phyloP scores from a whole-genome alignment of 2,888 invertebrate species.

The Diloba caeruleocephala region DNA sequence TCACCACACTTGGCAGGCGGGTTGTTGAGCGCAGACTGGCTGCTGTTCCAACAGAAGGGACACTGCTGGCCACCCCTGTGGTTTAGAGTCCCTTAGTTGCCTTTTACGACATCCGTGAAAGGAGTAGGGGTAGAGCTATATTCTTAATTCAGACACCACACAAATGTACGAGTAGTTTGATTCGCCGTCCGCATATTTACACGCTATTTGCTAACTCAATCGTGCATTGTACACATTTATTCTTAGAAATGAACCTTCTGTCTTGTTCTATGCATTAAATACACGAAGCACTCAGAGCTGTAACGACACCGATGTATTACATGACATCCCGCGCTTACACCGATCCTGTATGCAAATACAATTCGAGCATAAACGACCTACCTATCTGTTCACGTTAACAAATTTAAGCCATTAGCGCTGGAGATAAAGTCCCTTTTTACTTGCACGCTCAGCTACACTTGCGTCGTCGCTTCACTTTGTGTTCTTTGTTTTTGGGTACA shows the following conservation, averaged over 20 bases:
- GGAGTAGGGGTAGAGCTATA: too few species aligned
- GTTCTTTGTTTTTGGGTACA: constrained; percentile 22
- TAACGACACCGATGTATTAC: constrained; percentile 20
- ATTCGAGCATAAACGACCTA: constrained; percentile 4
- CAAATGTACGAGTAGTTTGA: too few species aligned
- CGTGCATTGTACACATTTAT: not conserved
- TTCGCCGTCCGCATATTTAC: not conserved
- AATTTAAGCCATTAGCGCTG: constrained; percentile 32
- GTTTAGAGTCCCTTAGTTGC: too few species aligned
- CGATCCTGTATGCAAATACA: constrained; percentile 32
- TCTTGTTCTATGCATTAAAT: not conserved
- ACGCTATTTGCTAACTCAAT: not conserved
- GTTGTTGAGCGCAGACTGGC: too few species aligned
- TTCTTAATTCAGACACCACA: too few species aligned
- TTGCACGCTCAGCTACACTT: constrained; percentile 19
- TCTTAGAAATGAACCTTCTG: not conserved
- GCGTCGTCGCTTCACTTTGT: constrained; percentile 13
- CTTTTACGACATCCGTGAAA: too few species aligned
- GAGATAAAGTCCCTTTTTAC: constrained; percentile 41
- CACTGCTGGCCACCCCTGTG: too few species aligned
- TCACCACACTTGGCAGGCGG: too few species aligned
- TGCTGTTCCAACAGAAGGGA: too few species aligned
- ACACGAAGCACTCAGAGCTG: not conserved
- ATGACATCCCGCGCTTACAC: constrained; percentile 17
- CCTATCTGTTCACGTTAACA: constrained; percentile 12